These are phyloP conservation scores for Gymnocheta viridis DNA, from an alignment of 2,888 invertebrate species.

Conservation along the genomic window DNA sequence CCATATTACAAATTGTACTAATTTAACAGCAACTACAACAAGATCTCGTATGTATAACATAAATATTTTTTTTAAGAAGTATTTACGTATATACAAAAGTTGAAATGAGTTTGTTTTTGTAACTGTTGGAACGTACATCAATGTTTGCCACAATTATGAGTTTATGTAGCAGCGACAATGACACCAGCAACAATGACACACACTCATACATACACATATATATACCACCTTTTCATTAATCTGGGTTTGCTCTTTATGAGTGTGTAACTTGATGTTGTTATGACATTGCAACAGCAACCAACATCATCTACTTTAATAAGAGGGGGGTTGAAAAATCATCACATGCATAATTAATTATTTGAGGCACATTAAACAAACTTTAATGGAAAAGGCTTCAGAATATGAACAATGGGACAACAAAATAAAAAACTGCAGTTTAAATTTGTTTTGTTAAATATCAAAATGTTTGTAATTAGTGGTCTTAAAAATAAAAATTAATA, in stretches of 20 bases:
- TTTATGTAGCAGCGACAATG: constrained; percentile 26
- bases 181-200: background rate
- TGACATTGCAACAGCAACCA: constrained; percentile 37
- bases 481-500: constrained; percentile 36
- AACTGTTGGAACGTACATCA: constrained; percentile 54
- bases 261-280: constrained; percentile 48
- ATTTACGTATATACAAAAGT: constrained; percentile 1
- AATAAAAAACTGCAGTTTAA: constrained; percentile 1
- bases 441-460: constrained; percentile 3
- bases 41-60: background rate
- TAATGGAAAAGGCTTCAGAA: constrained; percentile 24
- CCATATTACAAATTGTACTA: constrained; percentile 45
- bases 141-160: constrained; percentile 61
- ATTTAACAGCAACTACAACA: constrained; percentile 47
- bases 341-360: constrained; percentile 68
- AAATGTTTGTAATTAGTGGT: constrained; percentile 25
- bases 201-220: background rate
- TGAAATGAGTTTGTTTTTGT: constrained; percentile 14
- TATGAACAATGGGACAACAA: background rate
- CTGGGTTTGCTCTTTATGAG: background rate
- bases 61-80: background rate
- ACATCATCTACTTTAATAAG: constrained; percentile 13
- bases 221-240: constrained; percentile 10
- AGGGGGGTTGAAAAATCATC: constrained; percentile 23
- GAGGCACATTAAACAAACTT: constrained; percentile 54